A percentile compares a stretch with the other conserved stretches of the same genome.
phyloP scores from a whole-genome alignment of 1,140 invertebrate species.

The Drosophila pseudoananassae region DNA sequence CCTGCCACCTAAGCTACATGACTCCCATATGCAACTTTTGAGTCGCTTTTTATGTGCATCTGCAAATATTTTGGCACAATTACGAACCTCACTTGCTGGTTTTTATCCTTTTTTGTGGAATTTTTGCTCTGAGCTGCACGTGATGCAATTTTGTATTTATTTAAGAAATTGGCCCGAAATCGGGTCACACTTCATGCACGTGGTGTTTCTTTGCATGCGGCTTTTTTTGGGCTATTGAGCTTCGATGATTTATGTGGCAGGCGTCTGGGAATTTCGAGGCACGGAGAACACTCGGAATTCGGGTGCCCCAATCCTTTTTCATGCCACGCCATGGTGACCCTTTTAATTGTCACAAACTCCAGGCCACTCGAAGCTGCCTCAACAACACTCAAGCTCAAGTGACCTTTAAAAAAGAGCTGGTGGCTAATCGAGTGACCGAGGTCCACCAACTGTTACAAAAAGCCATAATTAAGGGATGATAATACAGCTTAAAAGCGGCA shows the following conservation, averaged over 20 bases:
- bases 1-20: not conserved
- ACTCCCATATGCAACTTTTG: conserved; percentile 11
- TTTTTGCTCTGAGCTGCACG: conserved; percentile 32
- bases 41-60: conserved; percentile 4
- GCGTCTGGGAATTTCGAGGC: conserved; percentile 48
- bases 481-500: not conserved
- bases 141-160: conserved; percentile 56
- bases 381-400: conserved; percentile 32
- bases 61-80: conserved; percentile 42
- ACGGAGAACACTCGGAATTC: conserved; percentile 24
- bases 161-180: conserved; percentile 45
- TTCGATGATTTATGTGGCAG: conserved; percentile 58
- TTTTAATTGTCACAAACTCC: conserved; percentile 37
- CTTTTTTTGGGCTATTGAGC: conserved; percentile 43
- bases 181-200: conserved; percentile 67
- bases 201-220: conserved; percentile 40
- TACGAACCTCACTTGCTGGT: conserved; percentile 35
- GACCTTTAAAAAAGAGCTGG: conserved; percentile 23
- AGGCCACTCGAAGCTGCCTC: conserved; percentile 26
- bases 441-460: not conserved
- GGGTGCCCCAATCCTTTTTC: conserved; percentile 8
- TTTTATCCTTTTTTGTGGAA: conserved; percentile 1
- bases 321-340: conserved; percentile 15
- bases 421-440: not conserved
- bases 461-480: not conserved